Base-by-base conservation (phyloP, 2,888 invertebrate genomes). In the Acronicta alni region DNA sequence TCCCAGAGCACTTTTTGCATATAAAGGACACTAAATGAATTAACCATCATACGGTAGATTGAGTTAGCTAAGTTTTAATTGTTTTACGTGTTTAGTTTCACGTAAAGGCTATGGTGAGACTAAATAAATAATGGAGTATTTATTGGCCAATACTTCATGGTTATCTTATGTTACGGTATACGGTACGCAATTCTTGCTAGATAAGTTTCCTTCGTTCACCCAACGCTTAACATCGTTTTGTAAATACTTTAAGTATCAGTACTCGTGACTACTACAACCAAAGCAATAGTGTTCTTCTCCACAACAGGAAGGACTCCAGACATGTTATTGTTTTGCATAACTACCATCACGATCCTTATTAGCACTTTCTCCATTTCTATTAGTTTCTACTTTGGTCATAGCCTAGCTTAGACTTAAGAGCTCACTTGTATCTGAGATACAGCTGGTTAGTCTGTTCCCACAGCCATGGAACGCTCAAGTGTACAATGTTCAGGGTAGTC, bases 131-230 rank as follows among this genome's bases (percentile, higher is more conserved):
- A 35, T 35, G n/a, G n/a, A 35, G 35, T n/a, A 35, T 61, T 61
- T 14, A 17, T 61, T 61, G 16, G 15, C 9, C 26, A 43, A 55
- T 42, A 42, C 46, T 66, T 55, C 35, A 46, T 42, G 20, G 55
- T 23, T 49, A 35, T 15, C 35, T 39, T 7, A 48, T 62, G 17
- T 16, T 12, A 26, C 23, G 37, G 20, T 17, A 9, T 41, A 26
- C 23, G 37, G 20, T 17, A 9, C 37, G 46, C 44, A 47, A 26
- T 37, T 49, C 32, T 63, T 58, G 32, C 41, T 55, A 43, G 37
- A 46, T 67, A 57, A n/a, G 0, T 35, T 18, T 18, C 39, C 63
- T 71, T 72, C 16, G 52, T 60, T 63, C 48, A 47, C 41, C 41
- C 14, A 60, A 72, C 32, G 37, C 49, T 57, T 53, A 17, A 64